Base-by-base conservation (phyloP, 1,140 invertebrate genomes). In the Marisa cornuarietis region DNA sequence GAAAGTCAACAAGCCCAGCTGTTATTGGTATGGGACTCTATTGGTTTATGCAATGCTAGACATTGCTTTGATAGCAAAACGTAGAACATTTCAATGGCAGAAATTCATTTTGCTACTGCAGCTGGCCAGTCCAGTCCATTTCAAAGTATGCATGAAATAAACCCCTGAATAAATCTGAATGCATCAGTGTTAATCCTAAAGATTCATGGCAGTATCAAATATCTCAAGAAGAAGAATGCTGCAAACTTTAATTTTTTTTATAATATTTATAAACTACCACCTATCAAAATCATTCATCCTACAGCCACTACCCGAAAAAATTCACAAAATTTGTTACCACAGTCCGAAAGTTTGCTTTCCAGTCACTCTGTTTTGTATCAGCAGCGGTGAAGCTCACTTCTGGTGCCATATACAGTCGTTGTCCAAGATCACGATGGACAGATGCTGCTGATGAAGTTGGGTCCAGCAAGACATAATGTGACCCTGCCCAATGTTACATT, bases 381-480 rank as follows among this genome's bases (percentile, higher is more conserved):
- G 80, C 80, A 11, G 79, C 69, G n/a, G 88, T 79, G 80, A 93
- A 93, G 22, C 88, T 85, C 3, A 92, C 69, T 16, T 89, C 78
- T 71, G 92, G 92, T 49, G 87, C 85, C 88, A 92, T 88, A 82
- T 90, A 91, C 14, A 92, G 78, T 81, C 89, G 81, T 79, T 92
- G 87, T 2, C 90, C 92, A 16, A 91, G 69, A 10, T 89, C 84
- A 61, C 93, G 84, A 76, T 93, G 92, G 14, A 89, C 82, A 20
- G 83, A 76, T 22, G 89, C 88, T 26, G 92, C 89, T 62, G 86
- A 84, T 18, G 84, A 85, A 16, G 91, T 87, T 2, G 83, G 84
- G 20, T 89, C 88, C 49, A 92, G 26, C 63, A 91, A 80, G 11
- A 91, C 10, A 72, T 86, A 88, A 75, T 90, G 85, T 49, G 86